Base-by-base conservation (phyloP, 2,888 invertebrate species). In the Oscheius sp. region DNA sequence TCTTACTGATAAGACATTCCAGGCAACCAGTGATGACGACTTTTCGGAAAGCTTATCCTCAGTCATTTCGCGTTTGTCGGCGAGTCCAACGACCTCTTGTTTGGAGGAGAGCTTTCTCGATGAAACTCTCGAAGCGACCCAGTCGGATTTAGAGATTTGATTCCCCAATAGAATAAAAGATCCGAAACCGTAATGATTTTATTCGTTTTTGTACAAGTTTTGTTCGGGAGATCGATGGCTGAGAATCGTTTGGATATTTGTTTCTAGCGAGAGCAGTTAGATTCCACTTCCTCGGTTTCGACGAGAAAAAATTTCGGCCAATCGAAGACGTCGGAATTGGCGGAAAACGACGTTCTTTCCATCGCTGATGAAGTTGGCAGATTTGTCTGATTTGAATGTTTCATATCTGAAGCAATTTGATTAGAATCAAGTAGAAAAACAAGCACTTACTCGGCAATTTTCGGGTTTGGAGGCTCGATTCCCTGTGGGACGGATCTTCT, bases 381-480 rank as follows among this genome's bases (percentile, higher is more conserved):
- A 74, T 69, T 75, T 76, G 61, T 78, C 76, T 23, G 74, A 74
- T 66, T 75, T 74, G 71, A 78, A 78, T 3, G 78, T 78, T 53
- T 78, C 78, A 52, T 76, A 78, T 66, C 75, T 75, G 48, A 68
- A 67, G 39, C 4, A 50, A 2, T 3, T 1, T 15, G 15, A 20
- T 33, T n/a, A 57, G n/a, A 39, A 29, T 15, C n/a, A 37, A 8
- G 4, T 23, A 8, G 12, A 17, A 27, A 15, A 25, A 1, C 17
- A 20, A 33, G 8, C 27, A 45, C 70, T 70, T 45, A 71, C 68
- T 78, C 78, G 25, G 78, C 78, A 46, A 78, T 78, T 15, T 72
- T 69, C 15, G 78, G 73, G 33, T 76, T 69, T 25, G 73, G 73
- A 46, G 72, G 61, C 52, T 76, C 76, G 64, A 78, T 70, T 10